Evolutionary conservation across 2,888 invertebrate species (phyloP), one percentile per base, ranked within the genome.

Genomic region (Amphipyra berbera): DNA sequence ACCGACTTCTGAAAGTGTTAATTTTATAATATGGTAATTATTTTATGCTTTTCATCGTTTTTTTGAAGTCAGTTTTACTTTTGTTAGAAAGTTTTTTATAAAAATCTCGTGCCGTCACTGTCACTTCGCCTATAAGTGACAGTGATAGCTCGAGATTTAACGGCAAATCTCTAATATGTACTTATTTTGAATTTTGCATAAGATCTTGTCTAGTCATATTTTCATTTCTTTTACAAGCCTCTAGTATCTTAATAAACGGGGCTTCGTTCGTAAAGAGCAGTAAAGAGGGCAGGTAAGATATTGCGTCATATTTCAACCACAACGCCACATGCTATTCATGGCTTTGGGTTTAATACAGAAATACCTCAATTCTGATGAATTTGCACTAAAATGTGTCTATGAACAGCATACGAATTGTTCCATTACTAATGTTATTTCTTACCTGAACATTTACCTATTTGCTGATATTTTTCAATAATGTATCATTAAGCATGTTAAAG

Each of bases 271-370:
- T 60, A 56, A 73, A 50, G 38, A 38, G 54, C 52, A 61, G 50
- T 56, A 56, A 63, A 50, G 57, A 65, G 67, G 55, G 48, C 62
- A 74, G 71, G 78, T 81, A 82, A 86, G 79, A 81, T 86, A 85
- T 85, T 82, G 73, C 78, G 73, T 72, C 78, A 84, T 88, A 87
- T 83, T 84, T 87, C 83, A 86, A 77, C 68, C 71, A 78, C 69
- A 65, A 75, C 82, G 78, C 81, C 88, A 83, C 81, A 75, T 87
- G 86, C 70, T 81, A 74, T 82, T 79, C 81, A 83, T 79, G 66
- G 79, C 73, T 55, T 66, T 46, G 69, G 75, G 77, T 79, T 76
- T 74, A 78, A 73, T 77, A 61, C 49, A 68, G 14, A 77, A 73
- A 72, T 78, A 63, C 55, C 69, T 70, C 62, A 67, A 69, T 78